These are phyloP conservation scores for Spinus pinus DNA, from an alignment of 2,797 vertebrate species.

Conservation along the genomic window DNA sequence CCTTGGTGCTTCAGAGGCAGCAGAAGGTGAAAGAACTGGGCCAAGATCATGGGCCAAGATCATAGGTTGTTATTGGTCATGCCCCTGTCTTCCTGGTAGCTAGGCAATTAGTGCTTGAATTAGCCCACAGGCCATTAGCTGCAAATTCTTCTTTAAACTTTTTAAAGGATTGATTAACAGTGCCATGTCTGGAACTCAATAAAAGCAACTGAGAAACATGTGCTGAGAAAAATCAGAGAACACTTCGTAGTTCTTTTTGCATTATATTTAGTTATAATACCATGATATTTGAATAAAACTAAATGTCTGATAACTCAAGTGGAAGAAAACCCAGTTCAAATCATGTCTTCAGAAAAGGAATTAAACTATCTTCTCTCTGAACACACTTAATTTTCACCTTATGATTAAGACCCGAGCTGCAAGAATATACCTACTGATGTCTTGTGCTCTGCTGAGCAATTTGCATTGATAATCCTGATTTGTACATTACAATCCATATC, in stretches of 20 bases:
- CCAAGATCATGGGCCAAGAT: background rate
- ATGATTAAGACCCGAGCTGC: accelerated
- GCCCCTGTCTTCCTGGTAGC: background rate
- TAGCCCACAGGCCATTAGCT: background rate
- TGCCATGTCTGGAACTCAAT: background rate
- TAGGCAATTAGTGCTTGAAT: background rate
- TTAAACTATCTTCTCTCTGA: background rate
- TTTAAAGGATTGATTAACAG: background rate
- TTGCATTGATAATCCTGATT: background rate
- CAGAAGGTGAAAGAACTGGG: background rate
- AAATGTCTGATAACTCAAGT: background rate
- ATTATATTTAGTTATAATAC: background rate
- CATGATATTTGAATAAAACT: background rate
- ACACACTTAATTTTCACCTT: background rate
- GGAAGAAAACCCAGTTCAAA: background rate
- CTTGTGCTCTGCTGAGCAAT: background rate
- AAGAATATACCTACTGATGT: background rate
- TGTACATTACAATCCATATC: background rate
- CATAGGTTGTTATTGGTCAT: background rate
- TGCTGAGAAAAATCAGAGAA: background rate
- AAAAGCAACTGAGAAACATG: background rate
- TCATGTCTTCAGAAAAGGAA: background rate
- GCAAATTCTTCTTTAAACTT: background rate
- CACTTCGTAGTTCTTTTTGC: background rate
- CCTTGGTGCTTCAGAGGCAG: background rate